Evolutionary conservation across 2,888 invertebrate genomes (phyloP).

Genomic region (Zeuzera pyrina): DNA sequence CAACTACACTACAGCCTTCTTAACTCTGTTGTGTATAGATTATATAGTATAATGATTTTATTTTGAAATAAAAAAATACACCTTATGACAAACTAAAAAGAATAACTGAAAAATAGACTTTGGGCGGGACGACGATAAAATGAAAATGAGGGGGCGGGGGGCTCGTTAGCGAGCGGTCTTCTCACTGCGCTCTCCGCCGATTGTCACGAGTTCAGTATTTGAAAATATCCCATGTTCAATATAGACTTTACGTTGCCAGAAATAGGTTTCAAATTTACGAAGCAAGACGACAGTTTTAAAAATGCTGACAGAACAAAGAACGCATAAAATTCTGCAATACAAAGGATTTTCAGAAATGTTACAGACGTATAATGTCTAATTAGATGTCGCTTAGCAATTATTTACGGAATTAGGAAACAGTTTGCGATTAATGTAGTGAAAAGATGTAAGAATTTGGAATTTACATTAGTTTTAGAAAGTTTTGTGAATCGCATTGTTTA

Average conservation of each 20-base stretch:
- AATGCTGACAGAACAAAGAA: constrained; percentile 54
- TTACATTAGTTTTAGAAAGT: too few relatives aligned
- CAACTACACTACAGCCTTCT: too few relatives aligned
- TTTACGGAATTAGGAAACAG: too few relatives aligned
- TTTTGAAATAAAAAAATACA: too few relatives aligned
- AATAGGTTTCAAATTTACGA: constrained; percentile 26
- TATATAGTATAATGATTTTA: too few relatives aligned
- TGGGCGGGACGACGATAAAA: constrained; percentile 48
- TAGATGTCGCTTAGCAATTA: constrained; percentile 43
- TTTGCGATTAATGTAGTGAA: too few relatives aligned
- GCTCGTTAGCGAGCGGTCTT: constrained; percentile 56
- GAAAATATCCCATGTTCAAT: constrained; percentile 20
- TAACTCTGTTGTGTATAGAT: too few relatives aligned
- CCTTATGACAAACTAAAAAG: too few relatives aligned
- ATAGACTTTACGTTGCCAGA: constrained; percentile 22
- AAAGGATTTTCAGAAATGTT: constrained; percentile 64
- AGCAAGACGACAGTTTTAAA: constrained; percentile 25
- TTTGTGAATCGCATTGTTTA: too few relatives aligned
- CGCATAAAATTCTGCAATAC: constrained; percentile 62
- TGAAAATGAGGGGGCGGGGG: constrained; percentile 52
- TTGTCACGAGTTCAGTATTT: constrained; percentile 58
- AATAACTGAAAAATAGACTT: constrained; percentile 37
- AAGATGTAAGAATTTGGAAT: too few relatives aligned
- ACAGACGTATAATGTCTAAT: constrained; percentile 65
- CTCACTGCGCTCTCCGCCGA: constrained; percentile 44